A percentile compares a stretch with the other conserved stretches of the same genome.
phyloP scores from a whole-genome alignment of 2,888 invertebrate species.

The Noctuana brunneofusca region DNA sequence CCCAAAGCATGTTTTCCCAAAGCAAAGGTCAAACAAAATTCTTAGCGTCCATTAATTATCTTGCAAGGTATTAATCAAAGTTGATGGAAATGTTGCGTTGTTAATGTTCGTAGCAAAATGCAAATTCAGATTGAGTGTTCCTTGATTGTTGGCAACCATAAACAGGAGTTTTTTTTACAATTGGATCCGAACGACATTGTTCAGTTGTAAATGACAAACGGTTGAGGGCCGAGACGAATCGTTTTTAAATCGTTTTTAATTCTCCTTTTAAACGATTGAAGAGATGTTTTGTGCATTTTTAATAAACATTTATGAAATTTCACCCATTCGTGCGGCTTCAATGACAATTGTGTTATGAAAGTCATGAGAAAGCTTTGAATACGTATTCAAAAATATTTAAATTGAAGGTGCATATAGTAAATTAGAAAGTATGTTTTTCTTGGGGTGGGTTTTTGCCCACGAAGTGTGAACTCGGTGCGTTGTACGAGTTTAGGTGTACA shows the following conservation, averaged over 20 bases:
- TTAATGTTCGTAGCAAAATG: constrained; percentile 30
- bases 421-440: too few relatives aligned
- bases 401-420: too few relatives aligned
- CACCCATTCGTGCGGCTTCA: neutral
- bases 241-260: constrained; percentile 41
- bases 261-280: constrained; percentile 31
- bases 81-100: constrained; percentile 41
- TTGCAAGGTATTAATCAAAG: neutral
- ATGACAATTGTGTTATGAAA: neutral
- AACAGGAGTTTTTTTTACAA: constrained; percentile 3
- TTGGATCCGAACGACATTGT: constrained; percentile 5
- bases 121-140: constrained; percentile 37
- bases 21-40: constrained; percentile 19
- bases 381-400: neutral
- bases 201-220: constrained; percentile 24
- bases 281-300: constrained; percentile 18
- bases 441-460: too few relatives aligned
- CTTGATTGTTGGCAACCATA: constrained; percentile 42
- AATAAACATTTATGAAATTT: constrained; percentile 2
- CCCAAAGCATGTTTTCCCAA: neutral
- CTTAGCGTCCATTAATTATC: constrained; percentile 18
- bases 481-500: too few relatives aligned
- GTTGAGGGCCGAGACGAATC: constrained; percentile 50
- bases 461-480: too few relatives aligned
- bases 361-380: neutral